These are phyloP conservation scores for Masnerella sp. DNA, from an alignment of 2,888 invertebrate genomes.

Conservation along the genomic window DNA sequence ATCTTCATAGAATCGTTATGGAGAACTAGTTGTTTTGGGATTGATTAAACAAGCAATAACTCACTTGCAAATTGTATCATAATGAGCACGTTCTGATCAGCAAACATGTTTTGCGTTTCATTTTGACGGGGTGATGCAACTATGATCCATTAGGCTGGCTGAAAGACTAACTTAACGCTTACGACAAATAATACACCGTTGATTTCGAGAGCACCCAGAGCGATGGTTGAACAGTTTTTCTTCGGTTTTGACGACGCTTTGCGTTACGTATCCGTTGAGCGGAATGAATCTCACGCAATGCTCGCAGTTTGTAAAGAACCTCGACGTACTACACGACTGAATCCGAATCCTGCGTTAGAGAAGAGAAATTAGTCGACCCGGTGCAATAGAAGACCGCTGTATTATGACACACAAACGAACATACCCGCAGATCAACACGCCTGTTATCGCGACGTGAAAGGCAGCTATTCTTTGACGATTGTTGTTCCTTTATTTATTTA, in stretches of 20 bases:
- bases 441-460: conserved; percentile 29
- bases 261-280: neutral
- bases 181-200: neutral
- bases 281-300: too few relatives aligned
- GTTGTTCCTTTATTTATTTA: conserved; percentile 76
- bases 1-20: conserved; percentile 1
- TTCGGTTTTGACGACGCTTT: neutral
- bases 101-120: too few relatives aligned
- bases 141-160: neutral
- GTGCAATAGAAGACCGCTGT: conserved; percentile 50
- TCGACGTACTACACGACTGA: conserved; percentile 34
- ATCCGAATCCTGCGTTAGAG: conserved; percentile 14
- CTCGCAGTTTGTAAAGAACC: conserved; percentile 14
- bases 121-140: too few relatives aligned
- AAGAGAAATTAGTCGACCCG: conserved; percentile 19
- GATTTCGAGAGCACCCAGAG: conserved; percentile 30
- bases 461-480: conserved; percentile 69
- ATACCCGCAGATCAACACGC: conserved; percentile 16
- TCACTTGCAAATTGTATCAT: conserved; percentile 9
- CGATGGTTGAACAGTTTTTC: conserved; percentile 2
- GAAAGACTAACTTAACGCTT: neutral
- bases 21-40: conserved; percentile 5
- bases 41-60: neutral
- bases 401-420: conserved; percentile 45
- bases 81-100: neutral